phyloP scores from a whole-genome alignment of 2,113 vertebrate genomes.

The Ginglymostoma cirratum region DNA sequence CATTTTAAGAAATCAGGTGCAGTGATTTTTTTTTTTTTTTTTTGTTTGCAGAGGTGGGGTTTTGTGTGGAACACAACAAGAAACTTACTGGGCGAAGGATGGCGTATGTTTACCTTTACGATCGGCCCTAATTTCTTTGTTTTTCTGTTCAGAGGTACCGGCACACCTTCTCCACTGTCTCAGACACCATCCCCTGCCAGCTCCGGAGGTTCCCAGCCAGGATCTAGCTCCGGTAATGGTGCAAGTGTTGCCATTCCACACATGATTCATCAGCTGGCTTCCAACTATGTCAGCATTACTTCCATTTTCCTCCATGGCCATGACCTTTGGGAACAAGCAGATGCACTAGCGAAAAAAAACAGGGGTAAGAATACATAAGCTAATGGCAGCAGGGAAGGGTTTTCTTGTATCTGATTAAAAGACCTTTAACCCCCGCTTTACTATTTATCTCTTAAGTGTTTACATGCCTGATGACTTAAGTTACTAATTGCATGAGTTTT shows the following conservation, averaged over 20 bases:
- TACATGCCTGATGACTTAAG: background rate
- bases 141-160: slow-evolving; percentile 57
- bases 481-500: background rate
- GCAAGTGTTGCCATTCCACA: slow-evolving; percentile 57
- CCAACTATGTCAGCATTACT: slow-evolving; percentile 81
- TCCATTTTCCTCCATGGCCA: slow-evolving; percentile 73
- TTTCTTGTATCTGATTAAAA: background rate
- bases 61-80: background rate
- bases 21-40: background rate
- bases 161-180: slow-evolving; percentile 65
- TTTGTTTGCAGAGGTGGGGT: background rate
- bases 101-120: background rate
- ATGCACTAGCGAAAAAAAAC: slow-evolving; percentile 64
- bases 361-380: slow-evolving; percentile 59
- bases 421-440: background rate
- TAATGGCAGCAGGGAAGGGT: background rate
- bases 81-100: background rate
- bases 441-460: background rate
- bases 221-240: slow-evolving; percentile 51
- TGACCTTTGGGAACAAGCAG: slow-evolving; percentile 82
- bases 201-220: slow-evolving; percentile 54
- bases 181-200: slow-evolving; percentile 67
- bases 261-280: slow-evolving; percentile 69
- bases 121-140: background rate
- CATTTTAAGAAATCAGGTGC: background rate